Percentiles rank a stretch among this genome's conserved stretches.
Conservation (phyloP, 2,888 invertebrate genomes). For the Thyatira batis region DNA sequence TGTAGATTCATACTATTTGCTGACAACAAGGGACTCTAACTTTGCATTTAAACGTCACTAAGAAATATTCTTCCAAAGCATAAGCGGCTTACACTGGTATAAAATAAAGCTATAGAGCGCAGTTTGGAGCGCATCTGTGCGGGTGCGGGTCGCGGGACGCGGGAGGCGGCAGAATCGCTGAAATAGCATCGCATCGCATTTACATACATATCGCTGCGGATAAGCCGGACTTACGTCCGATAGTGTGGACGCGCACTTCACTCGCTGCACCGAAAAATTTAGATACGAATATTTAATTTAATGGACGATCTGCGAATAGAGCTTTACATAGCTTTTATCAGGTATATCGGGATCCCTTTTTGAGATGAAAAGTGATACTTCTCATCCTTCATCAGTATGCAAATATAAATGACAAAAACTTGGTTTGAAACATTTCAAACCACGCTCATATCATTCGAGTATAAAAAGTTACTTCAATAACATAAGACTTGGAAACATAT, state of each 20-base stretch:
- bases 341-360: too few relatives aligned
- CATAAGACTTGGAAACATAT: too few relatives aligned
- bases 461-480: too few relatives aligned
- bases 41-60: too few relatives aligned
- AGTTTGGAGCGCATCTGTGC: neutral
- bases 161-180: neutral
- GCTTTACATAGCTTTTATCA: too few relatives aligned
- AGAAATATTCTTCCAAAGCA: neutral
- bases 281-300: neutral
- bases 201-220: slow-evolving; percentile 6
- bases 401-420: too few relatives aligned
- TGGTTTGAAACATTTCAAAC: too few relatives aligned
- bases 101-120: neutral
- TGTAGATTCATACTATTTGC: too few relatives aligned
- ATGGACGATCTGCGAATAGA: neutral
- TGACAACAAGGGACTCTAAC: too few relatives aligned
- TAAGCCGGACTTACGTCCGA: slow-evolving; percentile 1
- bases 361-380: too few relatives aligned
- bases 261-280: neutral
- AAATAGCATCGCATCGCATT: slow-evolving; percentile 2
- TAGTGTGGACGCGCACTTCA: slow-evolving; percentile 1
- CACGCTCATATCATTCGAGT: too few relatives aligned
- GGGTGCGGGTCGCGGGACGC: neutral
- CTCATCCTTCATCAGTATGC: too few relatives aligned
- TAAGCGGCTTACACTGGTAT: neutral